A percentile compares a stretch with the other conserved stretches of the same genome.
Conservation (phyloP, 2,113 vertebrate genomes). For the Ploceus nigricollis region DNA sequence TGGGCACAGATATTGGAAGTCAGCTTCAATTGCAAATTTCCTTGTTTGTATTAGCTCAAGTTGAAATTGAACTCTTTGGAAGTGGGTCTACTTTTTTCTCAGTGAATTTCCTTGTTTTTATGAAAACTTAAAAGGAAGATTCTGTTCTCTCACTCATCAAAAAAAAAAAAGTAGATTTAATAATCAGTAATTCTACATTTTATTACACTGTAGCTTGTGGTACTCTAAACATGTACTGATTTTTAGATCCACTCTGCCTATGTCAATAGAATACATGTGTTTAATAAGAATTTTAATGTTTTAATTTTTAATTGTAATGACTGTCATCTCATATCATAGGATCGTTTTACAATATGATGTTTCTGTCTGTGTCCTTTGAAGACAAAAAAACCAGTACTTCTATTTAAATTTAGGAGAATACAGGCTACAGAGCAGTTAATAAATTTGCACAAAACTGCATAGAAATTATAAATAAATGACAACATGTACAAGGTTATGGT, state of each 20-base stretch:
- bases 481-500: neutral
- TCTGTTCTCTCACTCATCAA: neutral
- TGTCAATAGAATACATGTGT: neutral
- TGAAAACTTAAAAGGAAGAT: neutral
- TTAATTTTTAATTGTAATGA: neutral
- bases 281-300: neutral
- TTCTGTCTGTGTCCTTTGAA: neutral
- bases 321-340: neutral
- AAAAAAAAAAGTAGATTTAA: neutral
- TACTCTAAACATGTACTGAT: neutral
- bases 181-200: neutral
- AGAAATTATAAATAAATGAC: neutral
- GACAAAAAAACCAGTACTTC: neutral
- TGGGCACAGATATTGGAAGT: slow-evolving; percentile 66
- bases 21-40: slow-evolving; percentile 58
- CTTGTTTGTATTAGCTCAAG: slow-evolving; percentile 70
- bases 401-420: neutral
- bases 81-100: neutral
- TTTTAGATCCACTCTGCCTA: neutral
- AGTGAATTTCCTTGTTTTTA: slow-evolving; percentile 44
- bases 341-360: neutral
- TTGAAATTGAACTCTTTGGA: slow-evolving; percentile 51
- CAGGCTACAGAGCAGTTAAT: neutral
- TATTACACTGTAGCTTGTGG: neutral
- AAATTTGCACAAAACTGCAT: neutral